Evolutionary conservation across 2,888 invertebrate genomes (phyloP), one percentile per base, ranked within the genome.

Genomic region (Acrocera orbiculus): DNA sequence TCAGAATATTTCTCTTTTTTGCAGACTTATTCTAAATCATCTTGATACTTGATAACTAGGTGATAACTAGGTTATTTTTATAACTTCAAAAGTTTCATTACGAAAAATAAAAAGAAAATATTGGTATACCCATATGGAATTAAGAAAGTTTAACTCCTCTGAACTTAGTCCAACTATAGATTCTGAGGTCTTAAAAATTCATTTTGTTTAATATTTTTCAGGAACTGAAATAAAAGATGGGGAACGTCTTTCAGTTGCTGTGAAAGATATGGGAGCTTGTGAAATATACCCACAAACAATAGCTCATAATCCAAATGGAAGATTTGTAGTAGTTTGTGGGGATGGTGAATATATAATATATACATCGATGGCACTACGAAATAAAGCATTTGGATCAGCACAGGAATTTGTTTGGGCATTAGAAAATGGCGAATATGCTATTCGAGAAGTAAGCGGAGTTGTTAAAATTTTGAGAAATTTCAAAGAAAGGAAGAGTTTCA

Each of bases 331-430:
- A 1, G 96, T 96, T 3, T 98, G 98, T 53, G 98, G 98, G 2
- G 98, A 99, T 59, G 98, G 98, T 10, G 98, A 99, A 58, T 99
- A 95, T 59, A 98, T 99, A 30, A 96, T 99, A 47, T 98, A 99
- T 65, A 99, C 98, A 0, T 92, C 98, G 0, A 95, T 98, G 93
- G 96, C 96, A 0, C 64, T 99, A 41, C 69, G 98, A 33, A 99
- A 99, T 61, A 99, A 99, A 57, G 93, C 93, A 2, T 99, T 96
- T 54, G 98, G 98, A 1, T 79, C 87, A 9, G 96, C 95, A 0
- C 87, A 93, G 48, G 98, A 99, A 63, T 99, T 99, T 56, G 96
- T 96, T 0, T 99, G 98, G 98, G 90, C 92, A 0, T 70, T 80
- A 30, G 98, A 99, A 56, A 89, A 93, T 20, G 90, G 89, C 27